These are phyloP conservation scores for Mus caroli DNA, from an alignment of 2,797 vertebrate species.

Conservation along the genomic window DNA sequence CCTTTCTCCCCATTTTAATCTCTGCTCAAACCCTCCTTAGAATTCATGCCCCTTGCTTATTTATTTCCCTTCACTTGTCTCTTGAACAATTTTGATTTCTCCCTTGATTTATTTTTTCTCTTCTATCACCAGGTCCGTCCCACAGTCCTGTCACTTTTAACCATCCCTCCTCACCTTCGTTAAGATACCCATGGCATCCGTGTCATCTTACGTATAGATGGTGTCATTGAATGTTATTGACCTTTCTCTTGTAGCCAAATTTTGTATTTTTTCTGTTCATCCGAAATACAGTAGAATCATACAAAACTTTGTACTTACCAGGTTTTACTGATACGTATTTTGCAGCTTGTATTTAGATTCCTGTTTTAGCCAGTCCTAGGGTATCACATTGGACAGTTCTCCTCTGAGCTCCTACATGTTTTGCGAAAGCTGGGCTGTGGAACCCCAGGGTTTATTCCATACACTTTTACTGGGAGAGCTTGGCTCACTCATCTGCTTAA, in stretches of 20 bases:
- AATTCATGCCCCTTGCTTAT: not conserved
- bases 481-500: not conserved
- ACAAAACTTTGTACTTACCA: not conserved
- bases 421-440: not conserved
- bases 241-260: not conserved
- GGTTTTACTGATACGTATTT: not conserved
- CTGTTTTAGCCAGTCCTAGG: not conserved
- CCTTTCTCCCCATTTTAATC: not conserved
- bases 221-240: not conserved
- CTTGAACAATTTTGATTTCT: not conserved
- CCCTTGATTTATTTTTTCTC: not conserved
- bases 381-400: not conserved
- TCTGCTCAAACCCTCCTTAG: not conserved
- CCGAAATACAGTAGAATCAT: slow-evolving; percentile 20
- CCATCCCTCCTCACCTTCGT: not conserved
- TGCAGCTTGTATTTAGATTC: not conserved
- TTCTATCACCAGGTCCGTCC: not conserved
- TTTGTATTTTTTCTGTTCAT: not conserved
- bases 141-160: not conserved
- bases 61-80: not conserved
- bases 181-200: not conserved
- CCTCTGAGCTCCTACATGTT: not conserved
- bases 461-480: not conserved
- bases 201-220: not conserved
- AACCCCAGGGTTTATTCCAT: not conserved